Evolutionary conservation across 2,888 invertebrate genomes (phyloP), one percentile per base, ranked within the genome.

Genomic region (Aquatica leii): DNA sequence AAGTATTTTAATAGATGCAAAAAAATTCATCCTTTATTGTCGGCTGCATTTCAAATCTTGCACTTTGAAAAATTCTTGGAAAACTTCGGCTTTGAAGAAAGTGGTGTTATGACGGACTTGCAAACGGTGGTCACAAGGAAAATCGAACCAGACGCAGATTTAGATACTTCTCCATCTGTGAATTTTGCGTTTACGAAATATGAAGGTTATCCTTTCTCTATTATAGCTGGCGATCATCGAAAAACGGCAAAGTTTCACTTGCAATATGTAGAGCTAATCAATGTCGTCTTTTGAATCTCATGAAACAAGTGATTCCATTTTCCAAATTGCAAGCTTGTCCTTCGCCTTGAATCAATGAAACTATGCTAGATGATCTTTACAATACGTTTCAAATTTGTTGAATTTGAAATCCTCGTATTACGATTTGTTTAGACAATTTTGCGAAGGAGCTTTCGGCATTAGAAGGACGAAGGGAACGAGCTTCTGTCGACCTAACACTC

Each of bases 1-100:
- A 76, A 72, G 63, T 73, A 76, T 62, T 77, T 74, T 41, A 77
- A 75, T 40, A 50, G 75, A 14, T 77, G 76, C 55, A 76, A 73
- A 59, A 46, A 72, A 49, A 20, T 74, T 17, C 72, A 73, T 65
- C 68, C 71, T 17, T 21, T 74, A 5, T 41, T 69, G 21, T 41
- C 66, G 31, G 21, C 71, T 12, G 73, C 62, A 14, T 52, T 76
- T 5, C 59, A 70, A 65, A 62, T 59, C 1, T 53, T 71, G 14
- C 70, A 71, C 51, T 67, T 69, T 17, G 54, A 62, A 48, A 15
- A 35, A 17, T 66, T 64, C 52, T 20, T 65, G n/a, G n/a, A n/a
- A n/a, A n/a, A n/a, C n/a, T n/a, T 18, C 21, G 1, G 54, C 53
- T 34, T n/a, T n/a, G n/a, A n/a, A n/a, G n/a, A n/a, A n/a, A n/a